phyloP scores from a whole-genome alignment of 2,888 invertebrate species.

The Drosophila falleni region DNA sequence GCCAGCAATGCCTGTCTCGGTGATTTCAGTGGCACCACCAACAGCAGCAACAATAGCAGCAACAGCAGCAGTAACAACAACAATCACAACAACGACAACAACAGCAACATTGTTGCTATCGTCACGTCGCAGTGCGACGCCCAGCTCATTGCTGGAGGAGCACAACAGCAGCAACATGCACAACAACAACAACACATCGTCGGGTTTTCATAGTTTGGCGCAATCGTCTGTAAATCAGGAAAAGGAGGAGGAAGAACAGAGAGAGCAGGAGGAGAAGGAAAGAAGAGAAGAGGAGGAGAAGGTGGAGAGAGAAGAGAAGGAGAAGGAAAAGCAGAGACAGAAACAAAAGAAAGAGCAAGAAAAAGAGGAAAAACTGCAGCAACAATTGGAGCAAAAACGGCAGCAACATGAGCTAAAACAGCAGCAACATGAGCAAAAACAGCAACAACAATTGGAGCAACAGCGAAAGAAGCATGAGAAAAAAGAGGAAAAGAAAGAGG shows the following conservation, averaged over 20 bases:
- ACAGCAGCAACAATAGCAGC: not conserved
- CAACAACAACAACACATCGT: constrained; percentile 79
- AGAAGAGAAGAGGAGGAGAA: not conserved
- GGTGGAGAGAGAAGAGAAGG: not conserved
- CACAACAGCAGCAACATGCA: constrained; percentile 75
- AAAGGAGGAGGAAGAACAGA: not conserved
- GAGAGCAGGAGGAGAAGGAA: not conserved
- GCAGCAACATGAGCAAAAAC: not conserved
- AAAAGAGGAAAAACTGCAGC: not conserved
- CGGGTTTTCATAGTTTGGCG: constrained; percentile 79
- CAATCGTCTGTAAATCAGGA: constrained; percentile 47
- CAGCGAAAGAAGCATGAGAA: not conserved
- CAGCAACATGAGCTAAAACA: constrained; percentile 2
- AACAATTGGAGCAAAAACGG: not conserved
- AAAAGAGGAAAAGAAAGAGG: not conserved
- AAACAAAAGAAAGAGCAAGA: not conserved
- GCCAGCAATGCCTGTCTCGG: constrained; percentile 59
- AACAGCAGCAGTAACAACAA: not conserved
- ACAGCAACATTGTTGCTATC: constrained; percentile 2
- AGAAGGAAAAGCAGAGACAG: not conserved
- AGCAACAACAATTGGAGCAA: not conserved
- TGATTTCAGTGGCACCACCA: constrained; percentile 68
- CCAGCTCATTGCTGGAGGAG: constrained; percentile 62
- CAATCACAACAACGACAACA: constrained; percentile 1
- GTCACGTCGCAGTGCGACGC: constrained; percentile 39